Conservation (phyloP, 1,140 invertebrate genomes). For the Drosophila tani region DNA sequence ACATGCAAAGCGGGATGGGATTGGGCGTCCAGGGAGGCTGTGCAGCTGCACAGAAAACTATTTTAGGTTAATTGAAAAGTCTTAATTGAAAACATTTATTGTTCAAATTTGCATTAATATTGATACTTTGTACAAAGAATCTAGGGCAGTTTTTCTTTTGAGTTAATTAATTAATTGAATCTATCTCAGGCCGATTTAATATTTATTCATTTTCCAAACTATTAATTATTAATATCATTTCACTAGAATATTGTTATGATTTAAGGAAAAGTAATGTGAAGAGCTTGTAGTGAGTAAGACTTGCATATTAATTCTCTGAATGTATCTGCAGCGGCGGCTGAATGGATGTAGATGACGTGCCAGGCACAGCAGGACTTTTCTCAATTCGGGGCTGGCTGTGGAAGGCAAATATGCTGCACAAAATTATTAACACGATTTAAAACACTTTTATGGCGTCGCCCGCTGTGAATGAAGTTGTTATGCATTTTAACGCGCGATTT, state of each 20-base stretch:
- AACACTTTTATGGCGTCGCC: constrained; percentile 84
- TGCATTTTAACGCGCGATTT: constrained; percentile 83
- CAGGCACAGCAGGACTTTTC: constrained; percentile 78
- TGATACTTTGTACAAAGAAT: no score
- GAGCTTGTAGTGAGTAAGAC: background rate
- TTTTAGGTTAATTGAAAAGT: background rate
- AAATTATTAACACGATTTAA: constrained; percentile 85
- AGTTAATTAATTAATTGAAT: no score
- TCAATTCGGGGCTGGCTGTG: constrained; percentile 65
- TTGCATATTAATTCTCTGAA: constrained; percentile 16
- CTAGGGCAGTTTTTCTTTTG: no score
- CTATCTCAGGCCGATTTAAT: no score
- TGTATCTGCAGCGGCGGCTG: constrained; percentile 19
- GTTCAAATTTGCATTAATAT: no score
- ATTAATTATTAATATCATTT: background rate
- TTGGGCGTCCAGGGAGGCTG: constrained; percentile 7
- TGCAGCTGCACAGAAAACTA: background rate
- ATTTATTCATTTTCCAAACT: no score
- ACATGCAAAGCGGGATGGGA: constrained; percentile 44
- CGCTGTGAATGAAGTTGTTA: constrained; percentile 84
- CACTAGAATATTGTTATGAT: background rate
- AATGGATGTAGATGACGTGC: constrained; percentile 68
- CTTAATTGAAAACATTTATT: no score
- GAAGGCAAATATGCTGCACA: constrained; percentile 72
- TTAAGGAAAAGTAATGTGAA: background rate